Evolutionary conservation across 2,113 vertebrate species (phyloP), one percentile per base, ranked within the genome.

Genomic region (Varanus komodoensis): DNA sequence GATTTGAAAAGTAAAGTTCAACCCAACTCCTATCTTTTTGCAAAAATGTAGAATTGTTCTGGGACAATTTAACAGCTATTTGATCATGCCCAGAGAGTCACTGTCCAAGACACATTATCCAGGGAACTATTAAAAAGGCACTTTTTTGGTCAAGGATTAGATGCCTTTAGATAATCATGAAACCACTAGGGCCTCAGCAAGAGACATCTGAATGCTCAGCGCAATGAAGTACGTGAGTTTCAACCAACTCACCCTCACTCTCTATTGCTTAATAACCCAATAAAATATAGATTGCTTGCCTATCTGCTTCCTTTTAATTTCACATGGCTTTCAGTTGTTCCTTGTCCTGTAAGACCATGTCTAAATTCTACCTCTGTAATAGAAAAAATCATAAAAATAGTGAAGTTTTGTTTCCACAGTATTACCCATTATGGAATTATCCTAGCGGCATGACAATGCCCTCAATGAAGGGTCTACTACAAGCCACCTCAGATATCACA

Each of bases 211-310:
- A 79, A 68, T 77, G 68, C 75, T 81, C 67, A 69, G 64, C 38
- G 38, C 87, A 38, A 79, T 29, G 52, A 75, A 77, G 6, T 44
- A 87, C 14, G 15, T 8, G n/a, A 79, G 61, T 38, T 48, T 25
- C 34, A 15, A 68, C 2, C 14, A 17, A 81, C 64, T 79, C 27
- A 34, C 19, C 73, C 74, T 57, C 77, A 80, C 61, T 77, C 78
- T 6, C 54, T 71, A 54, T 64, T 71, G 48, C 19, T 38, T 7
- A 87, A 48, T 7, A n/a, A 17, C 67, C 32, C 54, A 81, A 81
- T 64, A 88, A 88, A 71, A 54, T 78, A 71, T 29, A 87, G 57
- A 67, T 87, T 87, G 78, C 86, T 78, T 87, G 57, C 44, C 57
- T 79, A 64, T 48, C 57, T 32, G 74, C 74, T 67, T 79, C 6